A percentile compares a stretch with the other conserved stretches of the same genome.
phyloP scores from a whole-genome alignment of 2,113 vertebrate species.

The Leucosticte australis region DNA sequence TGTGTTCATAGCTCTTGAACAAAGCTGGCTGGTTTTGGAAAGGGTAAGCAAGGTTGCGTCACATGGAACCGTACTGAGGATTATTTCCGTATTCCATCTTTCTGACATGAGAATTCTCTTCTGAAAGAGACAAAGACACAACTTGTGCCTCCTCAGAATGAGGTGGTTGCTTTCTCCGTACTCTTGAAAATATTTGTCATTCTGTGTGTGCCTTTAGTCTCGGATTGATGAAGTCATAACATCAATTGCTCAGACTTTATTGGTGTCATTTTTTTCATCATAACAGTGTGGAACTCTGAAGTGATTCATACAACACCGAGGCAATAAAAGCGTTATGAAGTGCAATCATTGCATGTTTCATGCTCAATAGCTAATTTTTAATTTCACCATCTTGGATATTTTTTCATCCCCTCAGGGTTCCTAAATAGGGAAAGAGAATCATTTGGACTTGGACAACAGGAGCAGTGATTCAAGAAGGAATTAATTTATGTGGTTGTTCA shows the following conservation, averaged over 20 bases:
- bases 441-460: constrained; percentile 27
- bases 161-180: not conserved
- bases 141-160: not conserved
- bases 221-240: constrained; percentile 53
- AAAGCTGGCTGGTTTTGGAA: not conserved
- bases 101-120: not conserved
- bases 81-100: not conserved
- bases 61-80: not conserved
- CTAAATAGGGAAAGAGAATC: constrained; percentile 31
- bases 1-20: not conserved
- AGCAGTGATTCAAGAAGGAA: constrained; percentile 36
- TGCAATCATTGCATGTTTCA: constrained; percentile 64
- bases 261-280: constrained; percentile 53
- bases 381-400: constrained; percentile 59
- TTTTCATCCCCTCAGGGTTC: constrained; percentile 47
- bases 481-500: constrained; percentile 46
- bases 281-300: constrained; percentile 47
- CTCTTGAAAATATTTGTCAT: not conserved
- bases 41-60: not conserved
- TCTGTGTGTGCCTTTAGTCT: constrained; percentile 4
- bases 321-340: constrained; percentile 66
- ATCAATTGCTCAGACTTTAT: constrained; percentile 56
- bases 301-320: constrained; percentile 54
- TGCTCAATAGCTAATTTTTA: constrained; percentile 67
- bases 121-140: not conserved